Evolutionary conservation across 2,888 invertebrate genomes (phyloP), one percentile per base, ranked within the genome.

Genomic region (Strigamia transsilvanica): DNA sequence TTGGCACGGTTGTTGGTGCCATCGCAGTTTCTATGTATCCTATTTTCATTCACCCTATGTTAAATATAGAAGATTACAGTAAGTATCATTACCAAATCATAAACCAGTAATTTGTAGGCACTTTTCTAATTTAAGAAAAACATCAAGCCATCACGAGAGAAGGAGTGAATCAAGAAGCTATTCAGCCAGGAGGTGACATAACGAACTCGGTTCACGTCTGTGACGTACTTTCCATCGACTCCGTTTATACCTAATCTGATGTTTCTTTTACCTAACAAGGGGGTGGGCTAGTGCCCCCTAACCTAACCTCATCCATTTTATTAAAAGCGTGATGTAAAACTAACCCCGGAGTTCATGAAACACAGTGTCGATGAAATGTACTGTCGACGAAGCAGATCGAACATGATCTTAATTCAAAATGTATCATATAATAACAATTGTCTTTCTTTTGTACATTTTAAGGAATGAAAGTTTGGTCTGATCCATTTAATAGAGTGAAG

Each of bases 41-140:
- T 10, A 90, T 91, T 82, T 90, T 90, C 15, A 89, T 93, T 83
- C 88, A 89, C 79, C 93, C 93, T 6, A 91, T 92, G 90, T 87
- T 92, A 4, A 90, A 93, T 87, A 87, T 91, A 83, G 90, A 91
- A 0, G 88, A 91, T 84, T 93, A 92, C 85, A 92, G 93, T 93
- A 89, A 90, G 91, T 85, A 23, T 21, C 12, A 18, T 18, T 51
- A 18, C 4, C 3, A 27, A 51, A 51, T 51, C 1, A 18, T 18
- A 51, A 18, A 51, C 13, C 12, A 18, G 51, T 38, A 38, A 38
- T 38, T n/a, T 51, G 3, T 3, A 51, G 15, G 51, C 12, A 10
- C 15, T 61, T 61, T 18, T 61, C 18, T 23, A 27, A 61, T 61
- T 61, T 61, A 6, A 61, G 84, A 84, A 66, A 56, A 82, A 82